Conservation (phyloP, 35 echinoderm and acorn worm species). For the Ophioderma brevispina region DNA sequence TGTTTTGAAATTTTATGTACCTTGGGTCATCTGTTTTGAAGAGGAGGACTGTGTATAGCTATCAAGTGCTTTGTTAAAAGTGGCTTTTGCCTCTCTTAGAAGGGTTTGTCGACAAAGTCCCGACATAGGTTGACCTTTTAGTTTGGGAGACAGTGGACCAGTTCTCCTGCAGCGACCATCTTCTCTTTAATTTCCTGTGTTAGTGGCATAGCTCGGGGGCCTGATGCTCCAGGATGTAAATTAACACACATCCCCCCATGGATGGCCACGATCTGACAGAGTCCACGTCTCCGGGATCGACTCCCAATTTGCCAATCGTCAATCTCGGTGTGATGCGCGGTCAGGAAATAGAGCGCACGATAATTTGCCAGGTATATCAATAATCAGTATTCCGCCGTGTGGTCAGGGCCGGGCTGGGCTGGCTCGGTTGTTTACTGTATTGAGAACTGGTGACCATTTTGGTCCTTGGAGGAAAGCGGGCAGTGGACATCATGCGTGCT, state of each 20-base stretch:
- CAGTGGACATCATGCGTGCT: not conserved
- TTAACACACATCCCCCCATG: not conserved
- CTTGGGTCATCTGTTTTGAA: too few relatives aligned
- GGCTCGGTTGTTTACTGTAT: not conserved
- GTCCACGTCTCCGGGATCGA: not conserved
- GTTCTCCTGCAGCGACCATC: not conserved
- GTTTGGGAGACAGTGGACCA: too few relatives aligned
- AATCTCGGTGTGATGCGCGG: not conserved
- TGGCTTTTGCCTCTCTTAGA: too few relatives aligned
- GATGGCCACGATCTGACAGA: not conserved
- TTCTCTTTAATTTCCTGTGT: slow-evolving; percentile 29
- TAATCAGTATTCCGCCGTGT: not conserved
- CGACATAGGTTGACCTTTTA: too few relatives aligned
- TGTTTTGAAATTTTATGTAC: too few relatives aligned
- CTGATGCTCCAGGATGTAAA: not conserved
- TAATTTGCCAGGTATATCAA: not conserved
- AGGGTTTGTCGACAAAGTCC: too few relatives aligned
- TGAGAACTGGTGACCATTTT: not conserved
- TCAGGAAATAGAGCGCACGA: not conserved
- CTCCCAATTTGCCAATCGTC: not conserved
- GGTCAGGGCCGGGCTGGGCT: not conserved
- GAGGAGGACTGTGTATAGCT: too few relatives aligned
- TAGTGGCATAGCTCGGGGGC: not conserved
- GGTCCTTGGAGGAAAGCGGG: not conserved
- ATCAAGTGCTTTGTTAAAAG: too few relatives aligned